Conservation (phyloP, 2,113 vertebrate species). For the Sialia sialis region DNA sequence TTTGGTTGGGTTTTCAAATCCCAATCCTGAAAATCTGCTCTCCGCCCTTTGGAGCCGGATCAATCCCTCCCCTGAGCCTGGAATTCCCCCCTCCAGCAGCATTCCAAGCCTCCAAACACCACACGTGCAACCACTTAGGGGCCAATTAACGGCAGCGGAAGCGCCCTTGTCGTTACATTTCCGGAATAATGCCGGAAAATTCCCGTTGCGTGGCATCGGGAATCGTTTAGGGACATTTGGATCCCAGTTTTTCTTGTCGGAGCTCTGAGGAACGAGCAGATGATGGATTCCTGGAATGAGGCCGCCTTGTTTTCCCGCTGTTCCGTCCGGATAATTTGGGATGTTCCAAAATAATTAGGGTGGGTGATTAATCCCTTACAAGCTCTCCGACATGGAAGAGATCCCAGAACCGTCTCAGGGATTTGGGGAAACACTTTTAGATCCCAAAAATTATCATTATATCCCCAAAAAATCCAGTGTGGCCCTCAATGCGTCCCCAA, state of each 20-base stretch:
- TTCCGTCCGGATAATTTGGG: neutral
- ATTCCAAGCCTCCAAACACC: neutral
- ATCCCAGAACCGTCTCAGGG: neutral
- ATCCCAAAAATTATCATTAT: neutral
- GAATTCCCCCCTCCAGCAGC: neutral
- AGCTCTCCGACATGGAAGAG: neutral
- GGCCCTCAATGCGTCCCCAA: accelerated
- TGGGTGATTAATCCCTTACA: neutral
- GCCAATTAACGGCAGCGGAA: constrained; percentile 3
- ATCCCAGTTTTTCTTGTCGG: constrained; percentile 21
- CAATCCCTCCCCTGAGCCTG: neutral
- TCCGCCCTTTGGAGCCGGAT: accelerated
- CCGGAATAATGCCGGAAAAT: constrained; percentile 18
- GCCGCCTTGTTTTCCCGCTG: neutral
- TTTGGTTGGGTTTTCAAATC: neutral
- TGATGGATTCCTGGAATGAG: constrained; percentile 12
- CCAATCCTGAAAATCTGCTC: accelerated
- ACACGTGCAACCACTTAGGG: constrained; percentile 48
- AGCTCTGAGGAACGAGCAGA: constrained; percentile 36
- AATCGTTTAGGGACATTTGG: constrained; percentile 11
- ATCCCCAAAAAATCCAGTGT: neutral
- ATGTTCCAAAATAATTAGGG: neutral
- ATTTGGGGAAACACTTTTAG: accelerated
- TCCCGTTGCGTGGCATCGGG: constrained; percentile 27
- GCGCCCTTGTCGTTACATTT: constrained; percentile 45